Percentiles rank a stretch among this genome's conserved stretches.
phyloP scores from a whole-genome alignment of 1,140 invertebrate species.

The Drosophila nebulosa region DNA sequence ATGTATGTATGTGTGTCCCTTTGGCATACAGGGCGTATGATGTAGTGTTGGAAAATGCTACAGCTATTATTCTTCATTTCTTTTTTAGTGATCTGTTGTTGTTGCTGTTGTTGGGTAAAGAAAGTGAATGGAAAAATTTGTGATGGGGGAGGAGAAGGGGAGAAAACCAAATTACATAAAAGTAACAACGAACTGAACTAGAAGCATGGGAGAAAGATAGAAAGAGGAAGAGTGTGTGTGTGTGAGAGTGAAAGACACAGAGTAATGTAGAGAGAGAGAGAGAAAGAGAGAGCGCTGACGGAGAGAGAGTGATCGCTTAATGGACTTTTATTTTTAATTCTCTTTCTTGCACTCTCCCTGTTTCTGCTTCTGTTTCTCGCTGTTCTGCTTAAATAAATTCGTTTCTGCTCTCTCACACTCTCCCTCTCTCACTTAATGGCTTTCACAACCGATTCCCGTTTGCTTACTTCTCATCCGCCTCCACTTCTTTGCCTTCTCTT shows the following conservation, averaged over 20 bases:
- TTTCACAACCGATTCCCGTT: conserved; percentile 72
- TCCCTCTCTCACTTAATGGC: conserved; percentile 24
- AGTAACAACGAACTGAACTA: conserved; percentile 67
- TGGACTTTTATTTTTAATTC: conserved; percentile 47
- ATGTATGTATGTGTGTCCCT: conserved; percentile 25
- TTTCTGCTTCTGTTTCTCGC: conserved; percentile 11
- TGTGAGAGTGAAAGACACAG: conserved; percentile 8
- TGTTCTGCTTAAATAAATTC: conserved; percentile 38
- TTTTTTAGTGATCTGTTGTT: not conserved
- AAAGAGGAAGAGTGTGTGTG: not conserved
- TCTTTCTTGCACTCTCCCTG: conserved; percentile 30
- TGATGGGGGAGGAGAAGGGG: conserved; percentile 4
- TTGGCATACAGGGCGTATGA: conserved; percentile 33
- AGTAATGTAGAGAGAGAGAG: conserved; percentile 22
- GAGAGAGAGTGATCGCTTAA: conserved; percentile 18
- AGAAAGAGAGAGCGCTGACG: conserved; percentile 1
- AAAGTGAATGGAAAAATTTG: conserved; percentile 63
- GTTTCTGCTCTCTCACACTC: conserved; percentile 3
- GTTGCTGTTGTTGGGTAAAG: conserved; percentile 46
- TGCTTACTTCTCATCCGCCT: conserved; percentile 31
- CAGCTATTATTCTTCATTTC: not conserved
- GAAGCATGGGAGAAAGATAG: conserved; percentile 21
- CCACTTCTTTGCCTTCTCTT: conserved; percentile 37
- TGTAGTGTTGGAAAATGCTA: conserved; percentile 1
- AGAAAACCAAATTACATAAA: conserved; percentile 73